Conservation (phyloP, 2,888 invertebrate genomes). For the Torymus texanus region DNA sequence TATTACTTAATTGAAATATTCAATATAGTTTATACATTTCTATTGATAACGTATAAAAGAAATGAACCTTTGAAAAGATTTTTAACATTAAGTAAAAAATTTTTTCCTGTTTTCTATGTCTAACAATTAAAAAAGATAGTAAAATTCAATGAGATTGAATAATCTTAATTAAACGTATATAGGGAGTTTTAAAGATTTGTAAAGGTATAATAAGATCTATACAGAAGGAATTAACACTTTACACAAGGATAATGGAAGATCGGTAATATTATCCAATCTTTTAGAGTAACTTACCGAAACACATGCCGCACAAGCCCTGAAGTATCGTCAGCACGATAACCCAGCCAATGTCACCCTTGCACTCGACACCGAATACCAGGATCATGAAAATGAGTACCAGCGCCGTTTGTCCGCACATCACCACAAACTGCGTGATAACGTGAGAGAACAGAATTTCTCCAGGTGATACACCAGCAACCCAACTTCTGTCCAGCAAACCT, state of each 20-base stretch:
- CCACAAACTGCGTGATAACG: slow-evolving; percentile 94
- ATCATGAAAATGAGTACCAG: slow-evolving; percentile 94
- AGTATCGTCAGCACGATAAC: slow-evolving; percentile 90
- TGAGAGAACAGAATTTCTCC: slow-evolving; percentile 95
- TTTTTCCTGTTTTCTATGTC: too few species aligned
- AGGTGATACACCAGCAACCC: slow-evolving; percentile 95
- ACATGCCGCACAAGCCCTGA: slow-evolving; percentile 97
- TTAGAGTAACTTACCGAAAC: slow-evolving; percentile 82
- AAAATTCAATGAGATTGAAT: too few species aligned
- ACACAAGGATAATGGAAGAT: too few species aligned
- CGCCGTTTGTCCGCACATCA: slow-evolving; percentile 95
- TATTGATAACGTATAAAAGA: background rate
- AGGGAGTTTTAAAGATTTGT: too few species aligned
- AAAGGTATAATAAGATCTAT: too few species aligned
- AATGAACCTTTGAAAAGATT: background rate
- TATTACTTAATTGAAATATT: background rate
- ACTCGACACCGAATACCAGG: slow-evolving; percentile 91
- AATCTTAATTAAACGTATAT: too few species aligned
- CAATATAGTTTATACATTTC: background rate
- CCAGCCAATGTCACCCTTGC: slow-evolving; percentile 89
- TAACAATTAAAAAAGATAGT: too few species aligned
- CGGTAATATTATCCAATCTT: too few species aligned
- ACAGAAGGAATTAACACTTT: too few species aligned
- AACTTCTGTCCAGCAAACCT: slow-evolving; percentile 92
- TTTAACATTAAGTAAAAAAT: too few species aligned